These are phyloP conservation scores for Drosophila pandora DNA, from an alignment of 1,140 invertebrate genomes.

Conservation along the genomic window DNA sequence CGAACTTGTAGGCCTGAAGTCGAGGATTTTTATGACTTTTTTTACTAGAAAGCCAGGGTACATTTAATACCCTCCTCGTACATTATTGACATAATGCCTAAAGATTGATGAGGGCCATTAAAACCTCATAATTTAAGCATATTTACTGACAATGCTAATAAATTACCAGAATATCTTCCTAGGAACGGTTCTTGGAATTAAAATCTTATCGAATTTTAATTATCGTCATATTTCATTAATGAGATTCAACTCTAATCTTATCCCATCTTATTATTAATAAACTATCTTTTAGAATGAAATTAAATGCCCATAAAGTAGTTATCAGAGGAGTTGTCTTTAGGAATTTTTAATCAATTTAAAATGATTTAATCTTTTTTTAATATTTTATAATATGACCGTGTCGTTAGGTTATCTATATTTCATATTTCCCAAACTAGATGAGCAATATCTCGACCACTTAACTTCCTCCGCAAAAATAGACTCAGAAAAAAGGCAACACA, in stretches of 20 bases:
- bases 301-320: too few species aligned
- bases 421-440: not conserved
- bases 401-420: not conserved
- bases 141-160: not conserved
- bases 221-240: too few species aligned
- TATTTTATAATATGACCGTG: too few species aligned
- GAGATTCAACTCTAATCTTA: too few species aligned
- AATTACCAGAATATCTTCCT: not conserved
- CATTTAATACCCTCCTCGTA: not conserved
- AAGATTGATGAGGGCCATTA: constrained; percentile 22
- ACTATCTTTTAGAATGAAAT: too few species aligned
- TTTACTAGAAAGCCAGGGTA: not conserved
- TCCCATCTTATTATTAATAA: too few species aligned
- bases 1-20: too few species aligned
- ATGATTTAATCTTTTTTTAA: too few species aligned
- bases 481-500: constrained; percentile 7
- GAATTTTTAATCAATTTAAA: too few species aligned
- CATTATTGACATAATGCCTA: constrained; percentile 7
- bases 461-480: constrained; percentile 18
- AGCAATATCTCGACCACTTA: constrained; percentile 31
- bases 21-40: not conserved
- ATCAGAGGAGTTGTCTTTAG: too few species aligned
- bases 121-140: constrained; percentile 19
- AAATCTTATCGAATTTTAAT: not conserved
- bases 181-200: not conserved